Evolutionary conservation across 1,140 invertebrate species (phyloP).

Genomic region (Neodiprion lecontei): DNA sequence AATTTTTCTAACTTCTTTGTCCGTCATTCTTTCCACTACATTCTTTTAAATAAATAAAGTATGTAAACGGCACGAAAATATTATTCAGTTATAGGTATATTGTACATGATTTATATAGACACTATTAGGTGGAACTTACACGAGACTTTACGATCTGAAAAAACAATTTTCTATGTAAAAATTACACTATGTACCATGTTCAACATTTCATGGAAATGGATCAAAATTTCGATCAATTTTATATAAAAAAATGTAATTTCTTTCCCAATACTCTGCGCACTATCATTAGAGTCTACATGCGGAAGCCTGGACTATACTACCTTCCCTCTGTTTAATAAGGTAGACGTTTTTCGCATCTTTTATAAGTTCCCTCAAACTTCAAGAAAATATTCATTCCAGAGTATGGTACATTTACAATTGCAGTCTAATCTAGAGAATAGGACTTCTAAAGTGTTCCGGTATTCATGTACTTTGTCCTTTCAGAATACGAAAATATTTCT

Average conservation of each 20-base stretch:
- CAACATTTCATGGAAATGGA: not conserved
- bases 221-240: not conserved
- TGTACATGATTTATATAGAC: not conserved
- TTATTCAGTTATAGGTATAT: no score
- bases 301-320: not conserved
- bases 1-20: not conserved
- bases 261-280: no score
- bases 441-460: not conserved
- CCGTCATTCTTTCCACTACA: not conserved
- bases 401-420: constrained; percentile 4
- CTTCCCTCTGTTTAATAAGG: not conserved
- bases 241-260: no score
- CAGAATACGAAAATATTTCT: not conserved
- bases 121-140: not conserved
- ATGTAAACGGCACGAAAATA: not conserved
- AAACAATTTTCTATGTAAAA: not conserved
- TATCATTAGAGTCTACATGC: not conserved
- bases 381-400: not conserved
- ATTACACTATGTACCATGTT: not conserved
- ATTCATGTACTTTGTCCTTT: not conserved
- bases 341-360: not conserved
- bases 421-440: not conserved
- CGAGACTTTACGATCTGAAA: not conserved
- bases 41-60: not conserved
- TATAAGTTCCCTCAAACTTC: not conserved